These are phyloP conservation scores for Phrixothrix hirtus DNA, from an alignment of 2,888 invertebrate genomes.

Conservation along the genomic window DNA sequence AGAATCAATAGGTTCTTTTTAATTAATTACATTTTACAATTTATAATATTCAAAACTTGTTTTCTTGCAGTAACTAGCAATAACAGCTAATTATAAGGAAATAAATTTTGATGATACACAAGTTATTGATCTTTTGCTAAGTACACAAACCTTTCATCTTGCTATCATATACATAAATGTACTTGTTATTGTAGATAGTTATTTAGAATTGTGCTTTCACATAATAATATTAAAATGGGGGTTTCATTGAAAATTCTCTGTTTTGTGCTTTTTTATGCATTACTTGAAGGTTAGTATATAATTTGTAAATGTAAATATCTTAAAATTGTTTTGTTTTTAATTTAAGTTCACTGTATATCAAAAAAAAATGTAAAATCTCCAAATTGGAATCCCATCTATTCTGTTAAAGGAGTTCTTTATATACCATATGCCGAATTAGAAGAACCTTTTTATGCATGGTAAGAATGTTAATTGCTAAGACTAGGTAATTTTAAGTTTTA, in stretches of 20 bases:
- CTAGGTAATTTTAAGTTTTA: background rate
- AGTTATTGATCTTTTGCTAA: conserved; percentile 23
- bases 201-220: too few species aligned
- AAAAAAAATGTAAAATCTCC: conserved; percentile 57
- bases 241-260: conserved; percentile 3
- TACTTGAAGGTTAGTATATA: conserved; percentile 4
- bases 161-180: background rate
- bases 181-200: too few species aligned
- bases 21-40: too few species aligned
- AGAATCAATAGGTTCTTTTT: too few species aligned
- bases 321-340: background rate
- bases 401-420: conserved; percentile 74
- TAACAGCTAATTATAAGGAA: too few species aligned
- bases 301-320: background rate
- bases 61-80: too few species aligned
- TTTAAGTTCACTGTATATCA: conserved; percentile 5
- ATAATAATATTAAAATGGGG: too few species aligned
- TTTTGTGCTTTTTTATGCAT: background rate
- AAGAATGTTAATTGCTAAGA: conserved; percentile 42
- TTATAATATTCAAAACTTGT: too few species aligned
- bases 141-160: too few species aligned
- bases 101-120: conserved; percentile 10
- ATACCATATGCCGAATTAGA: conserved; percentile 93
- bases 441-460: conserved; percentile 90
- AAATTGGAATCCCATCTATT: conserved; percentile 72